A percentile compares a stretch with the other conserved stretches of the same genome.
Conservation (phyloP, 1,140 invertebrate genomes). For the Olivierus martensii region DNA sequence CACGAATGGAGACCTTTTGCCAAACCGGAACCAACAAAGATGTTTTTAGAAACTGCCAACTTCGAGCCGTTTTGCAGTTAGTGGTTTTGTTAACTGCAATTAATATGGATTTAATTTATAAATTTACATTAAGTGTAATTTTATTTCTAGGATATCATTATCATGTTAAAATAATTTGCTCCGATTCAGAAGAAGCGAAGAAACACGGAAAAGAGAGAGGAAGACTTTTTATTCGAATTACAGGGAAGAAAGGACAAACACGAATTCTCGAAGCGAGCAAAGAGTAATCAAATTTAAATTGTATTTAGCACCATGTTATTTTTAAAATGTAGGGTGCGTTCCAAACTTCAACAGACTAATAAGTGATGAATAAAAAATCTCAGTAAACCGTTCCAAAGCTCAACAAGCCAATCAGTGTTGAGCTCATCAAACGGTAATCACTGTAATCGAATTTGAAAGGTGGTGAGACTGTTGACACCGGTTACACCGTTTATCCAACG, state of each 20-base stretch:
- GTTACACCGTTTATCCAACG: no score
- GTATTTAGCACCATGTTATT: no score
- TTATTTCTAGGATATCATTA: slow-evolving; percentile 51
- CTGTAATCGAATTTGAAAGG: no score
- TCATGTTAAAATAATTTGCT: slow-evolving; percentile 43
- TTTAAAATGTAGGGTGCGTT: no score
- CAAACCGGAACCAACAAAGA: slow-evolving; percentile 34
- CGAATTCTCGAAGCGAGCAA: slow-evolving; percentile 19
- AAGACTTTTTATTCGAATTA: slow-evolving; percentile 50
- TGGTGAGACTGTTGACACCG: no score
- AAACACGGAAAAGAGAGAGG: slow-evolving; percentile 46
- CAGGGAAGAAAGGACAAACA: slow-evolving; percentile 42
- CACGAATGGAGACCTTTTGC: slow-evolving; percentile 8
- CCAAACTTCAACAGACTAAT: no score
- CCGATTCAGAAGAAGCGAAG: slow-evolving; percentile 54
- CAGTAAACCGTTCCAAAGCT: no score
- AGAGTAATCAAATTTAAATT: slow-evolving; percentile 23
- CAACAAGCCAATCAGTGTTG: no score
- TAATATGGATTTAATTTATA: no score
- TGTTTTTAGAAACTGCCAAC: slow-evolving; percentile 53
- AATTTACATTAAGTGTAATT: no score
- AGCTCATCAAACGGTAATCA: no score
- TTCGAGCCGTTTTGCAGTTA: slow-evolving; percentile 58
- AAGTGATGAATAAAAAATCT: no score
- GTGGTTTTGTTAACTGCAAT: slow-evolving; percentile 26